Percentiles rank a stretch among this genome's conserved stretches.
Conservation (phyloP, 2,113 vertebrate genomes). For the Apteryx mantelli region DNA sequence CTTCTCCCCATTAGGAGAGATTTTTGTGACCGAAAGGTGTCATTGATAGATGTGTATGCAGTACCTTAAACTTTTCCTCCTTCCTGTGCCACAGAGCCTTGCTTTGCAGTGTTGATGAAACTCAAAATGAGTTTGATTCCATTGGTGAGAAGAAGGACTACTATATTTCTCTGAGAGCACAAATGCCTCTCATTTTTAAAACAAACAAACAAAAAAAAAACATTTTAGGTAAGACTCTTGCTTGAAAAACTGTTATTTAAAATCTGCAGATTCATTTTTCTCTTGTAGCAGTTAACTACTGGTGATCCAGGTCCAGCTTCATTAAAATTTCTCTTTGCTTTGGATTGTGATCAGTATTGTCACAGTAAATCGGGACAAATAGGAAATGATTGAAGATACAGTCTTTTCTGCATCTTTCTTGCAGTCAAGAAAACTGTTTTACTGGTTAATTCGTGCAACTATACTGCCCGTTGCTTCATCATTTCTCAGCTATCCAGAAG, state of each 20-base stretch:
- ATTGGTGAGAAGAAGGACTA: neutral
- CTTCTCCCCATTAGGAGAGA: neutral
- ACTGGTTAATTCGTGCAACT: neutral
- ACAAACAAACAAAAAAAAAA: neutral
- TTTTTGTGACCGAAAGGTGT: neutral
- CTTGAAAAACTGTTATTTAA: neutral
- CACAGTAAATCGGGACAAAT: neutral
- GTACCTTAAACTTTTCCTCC: neutral
- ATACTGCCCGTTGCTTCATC: neutral
- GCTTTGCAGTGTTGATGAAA: neutral
- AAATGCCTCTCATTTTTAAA: neutral
- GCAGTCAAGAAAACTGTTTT: neutral
- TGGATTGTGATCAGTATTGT: neutral
- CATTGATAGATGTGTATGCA: neutral
- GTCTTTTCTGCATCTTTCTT: neutral
- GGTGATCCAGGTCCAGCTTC: neutral
- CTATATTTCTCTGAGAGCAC: neutral
- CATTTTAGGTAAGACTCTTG: neutral
- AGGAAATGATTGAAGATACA: neutral
- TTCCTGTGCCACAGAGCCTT: neutral
- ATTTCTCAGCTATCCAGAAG: neutral
- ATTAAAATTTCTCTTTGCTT: slow-evolving; percentile 5
- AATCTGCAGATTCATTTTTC: neutral
- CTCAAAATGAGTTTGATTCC: neutral
- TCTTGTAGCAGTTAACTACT: neutral